Base-by-base conservation (phyloP, 2,888 invertebrate genomes). In the Euzophera pinguis region DNA sequence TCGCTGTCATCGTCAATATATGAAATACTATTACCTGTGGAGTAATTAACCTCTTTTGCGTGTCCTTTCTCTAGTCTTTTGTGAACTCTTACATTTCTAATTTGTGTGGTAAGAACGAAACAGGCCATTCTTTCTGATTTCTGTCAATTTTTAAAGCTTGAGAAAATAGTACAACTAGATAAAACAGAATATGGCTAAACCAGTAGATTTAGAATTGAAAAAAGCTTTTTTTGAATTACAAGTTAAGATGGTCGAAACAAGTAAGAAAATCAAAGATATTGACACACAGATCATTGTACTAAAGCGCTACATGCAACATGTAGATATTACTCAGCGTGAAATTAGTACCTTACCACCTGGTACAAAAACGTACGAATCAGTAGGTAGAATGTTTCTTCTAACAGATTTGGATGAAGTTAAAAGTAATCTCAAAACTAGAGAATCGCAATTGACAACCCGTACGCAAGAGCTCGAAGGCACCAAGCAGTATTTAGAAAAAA, bases 151-250 rank as follows among this genome's bases (percentile, higher is more conserved):
- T 22, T 22, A 22, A 3, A 22, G 22, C 5, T 22, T 22, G 22
- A 22, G 22, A 22, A 22, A 5, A 22, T 3, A 22, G n/a, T n/a
- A n/a, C n/a, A n/a, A n/a, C n/a, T n/a, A n/a, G n/a, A 3, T 22
- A 3, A 14, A 32, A 16, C n/a, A 41, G n/a, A 27, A 67, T 50
- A 91, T 90, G 90, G 74, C 92, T 45, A 91, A 82, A 67, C 86
- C 89, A 53, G 84, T 91, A 7, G 93, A 93, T 75, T 75, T 92
- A 64, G 93, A 93, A 69, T 71, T 93, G 42, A 92, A 91, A 69
- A 92, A 93, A 92, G 96, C 97, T 0, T 97, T 97, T 75, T 85
- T 92, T 50, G 96, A 97, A 67, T 86, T 97, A 51, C 96, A 97
- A 75, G 91, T 93, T 9, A 96, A 96, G 84, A 94, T 95, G 92